phyloP scores from a whole-genome alignment of 1,140 invertebrate genomes.

The Pachyrhynchus sulphureomaculatus region DNA sequence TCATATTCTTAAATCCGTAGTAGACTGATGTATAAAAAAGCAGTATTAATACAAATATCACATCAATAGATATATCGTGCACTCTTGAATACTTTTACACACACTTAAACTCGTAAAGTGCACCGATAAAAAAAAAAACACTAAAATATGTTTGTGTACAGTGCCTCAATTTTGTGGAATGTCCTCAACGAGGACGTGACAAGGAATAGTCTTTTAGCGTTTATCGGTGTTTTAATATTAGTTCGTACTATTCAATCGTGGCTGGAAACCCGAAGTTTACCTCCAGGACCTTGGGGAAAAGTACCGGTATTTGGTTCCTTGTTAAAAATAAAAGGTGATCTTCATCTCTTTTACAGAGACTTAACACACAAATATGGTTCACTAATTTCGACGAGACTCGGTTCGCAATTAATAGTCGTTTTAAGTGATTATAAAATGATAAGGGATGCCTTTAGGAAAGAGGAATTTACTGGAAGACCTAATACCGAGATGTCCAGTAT shows the following conservation, averaged over 20 bases:
- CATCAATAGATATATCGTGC: slow-evolving; percentile 33
- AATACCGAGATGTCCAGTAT: slow-evolving; percentile 80
- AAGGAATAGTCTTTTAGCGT: slow-evolving; percentile 53
- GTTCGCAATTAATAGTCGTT: slow-evolving; percentile 79
- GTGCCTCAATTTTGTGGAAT: slow-evolving; percentile 43
- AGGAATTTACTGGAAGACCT: slow-evolving; percentile 84
- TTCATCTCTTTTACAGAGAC: slow-evolving; percentile 75
- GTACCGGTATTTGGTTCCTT: slow-evolving; percentile 80
- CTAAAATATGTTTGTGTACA: slow-evolving; percentile 47
- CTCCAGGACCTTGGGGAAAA: slow-evolving; percentile 85
- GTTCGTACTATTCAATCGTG: slow-evolving; percentile 57
- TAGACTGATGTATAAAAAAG: slow-evolving; percentile 44
- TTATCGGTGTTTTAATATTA: slow-evolving; percentile 56
- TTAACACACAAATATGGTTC: slow-evolving; percentile 75
- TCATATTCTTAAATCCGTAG: slow-evolving; percentile 35
- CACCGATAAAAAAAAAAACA: slow-evolving; percentile 20
- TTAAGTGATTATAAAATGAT: slow-evolving; percentile 83
- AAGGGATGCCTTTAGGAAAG: slow-evolving; percentile 77
- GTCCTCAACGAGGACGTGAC: slow-evolving; percentile 38
- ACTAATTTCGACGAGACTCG: slow-evolving; percentile 78
- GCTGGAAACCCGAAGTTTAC: slow-evolving; percentile 60
- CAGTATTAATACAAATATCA: slow-evolving; percentile 40
- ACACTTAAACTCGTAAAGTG: slow-evolving; percentile 4
- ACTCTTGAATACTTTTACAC: slow-evolving; percentile 23
- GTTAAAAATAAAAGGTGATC: slow-evolving; percentile 72